These are phyloP conservation scores for Cliona cf. orientalis DNA, from an alignment of 37 sponge, comb jelly and placozoan species.

Conservation along the genomic window DNA sequence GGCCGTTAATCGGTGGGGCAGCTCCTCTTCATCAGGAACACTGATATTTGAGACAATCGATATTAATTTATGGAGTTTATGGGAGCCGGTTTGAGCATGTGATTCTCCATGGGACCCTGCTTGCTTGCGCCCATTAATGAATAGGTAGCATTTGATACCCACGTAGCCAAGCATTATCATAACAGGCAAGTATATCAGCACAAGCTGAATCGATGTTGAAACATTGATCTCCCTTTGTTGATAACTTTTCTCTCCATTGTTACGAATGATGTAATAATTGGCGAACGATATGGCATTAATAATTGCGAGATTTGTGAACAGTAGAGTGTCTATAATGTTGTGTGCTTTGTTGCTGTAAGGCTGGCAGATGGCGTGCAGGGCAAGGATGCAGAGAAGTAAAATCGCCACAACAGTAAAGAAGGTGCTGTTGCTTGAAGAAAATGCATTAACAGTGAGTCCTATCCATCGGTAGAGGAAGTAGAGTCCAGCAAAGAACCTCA, in stretches of 20 bases:
- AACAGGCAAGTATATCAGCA: constrained; percentile 37
- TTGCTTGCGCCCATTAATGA: too few species aligned
- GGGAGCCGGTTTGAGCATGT: too few species aligned
- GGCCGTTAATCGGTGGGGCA: too few species aligned
- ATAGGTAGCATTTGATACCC: too few species aligned
- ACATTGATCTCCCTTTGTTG: neutral
- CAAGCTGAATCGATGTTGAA: constrained; percentile 2
- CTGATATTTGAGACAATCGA: too few species aligned
- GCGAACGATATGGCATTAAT: constrained; percentile 22
- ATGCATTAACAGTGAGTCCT: neutral
- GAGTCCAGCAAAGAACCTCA: constrained; percentile 53
- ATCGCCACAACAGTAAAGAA: neutral
- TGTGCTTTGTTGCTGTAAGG: constrained; percentile 32
- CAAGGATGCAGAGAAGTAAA: constrained; percentile 8
- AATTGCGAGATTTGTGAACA: constrained; percentile 21
- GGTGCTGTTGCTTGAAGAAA: neutral
- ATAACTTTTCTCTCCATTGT: too few species aligned
- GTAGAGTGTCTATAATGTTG: constrained; percentile 50
- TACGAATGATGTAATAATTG: constrained; percentile 24
- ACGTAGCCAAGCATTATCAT: constrained; percentile 1
- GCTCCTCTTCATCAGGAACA: too few species aligned
- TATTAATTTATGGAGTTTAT: too few species aligned
- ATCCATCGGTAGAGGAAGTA: constrained; percentile 41
- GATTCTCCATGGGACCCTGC: too few species aligned
- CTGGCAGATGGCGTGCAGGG: constrained; percentile 30